phyloP scores from a whole-genome alignment of 1,140 invertebrate genomes.

The Battus philenor region DNA sequence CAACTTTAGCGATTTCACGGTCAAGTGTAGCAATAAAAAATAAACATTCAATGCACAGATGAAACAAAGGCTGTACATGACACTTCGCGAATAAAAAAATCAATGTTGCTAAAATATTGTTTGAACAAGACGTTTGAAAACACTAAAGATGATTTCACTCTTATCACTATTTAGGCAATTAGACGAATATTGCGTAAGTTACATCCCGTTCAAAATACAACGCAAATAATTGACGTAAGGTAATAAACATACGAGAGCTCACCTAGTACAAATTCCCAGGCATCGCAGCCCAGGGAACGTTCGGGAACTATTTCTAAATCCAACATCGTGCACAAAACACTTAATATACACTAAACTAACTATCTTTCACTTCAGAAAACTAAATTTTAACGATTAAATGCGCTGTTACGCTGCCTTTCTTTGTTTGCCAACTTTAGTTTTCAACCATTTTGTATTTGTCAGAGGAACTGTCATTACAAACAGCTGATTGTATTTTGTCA shows the following conservation, averaged over 20 bases:
- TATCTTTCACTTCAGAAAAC: conserved; percentile 68
- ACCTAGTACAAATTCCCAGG: conserved; percentile 98
- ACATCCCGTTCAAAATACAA: conserved; percentile 60
- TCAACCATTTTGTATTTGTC: conserved; percentile 77
- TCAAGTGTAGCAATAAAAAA: conserved; percentile 69
- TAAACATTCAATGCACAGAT: conserved; percentile 47
- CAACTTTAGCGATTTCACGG: conserved; percentile 57
- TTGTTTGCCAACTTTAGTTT: conserved; percentile 77
- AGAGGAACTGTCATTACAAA: conserved; percentile 77
- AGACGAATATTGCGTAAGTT: conserved; percentile 63
- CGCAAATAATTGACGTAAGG: conserved; percentile 71
- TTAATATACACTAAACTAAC: conserved; percentile 61
- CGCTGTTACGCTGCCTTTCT: conserved; percentile 70
- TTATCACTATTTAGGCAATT: conserved; percentile 25
- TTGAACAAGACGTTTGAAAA: conserved; percentile 9
- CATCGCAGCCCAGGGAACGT: conserved; percentile 95
- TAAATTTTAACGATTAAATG: conserved; percentile 53
- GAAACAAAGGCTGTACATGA: conserved; percentile 56
- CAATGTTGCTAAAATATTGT: conserved; percentile 32
- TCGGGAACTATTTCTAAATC: conserved; percentile 97
- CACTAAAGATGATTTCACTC: conserved; percentile 8
- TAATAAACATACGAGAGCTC: conserved; percentile 76
- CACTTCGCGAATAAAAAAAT: conserved; percentile 52
- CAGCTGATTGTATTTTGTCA: conserved; percentile 75
- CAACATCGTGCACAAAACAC: conserved; percentile 83